phyloP scores from a whole-genome alignment of 2,888 invertebrate species.

The Eupithecia subumbrata region DNA sequence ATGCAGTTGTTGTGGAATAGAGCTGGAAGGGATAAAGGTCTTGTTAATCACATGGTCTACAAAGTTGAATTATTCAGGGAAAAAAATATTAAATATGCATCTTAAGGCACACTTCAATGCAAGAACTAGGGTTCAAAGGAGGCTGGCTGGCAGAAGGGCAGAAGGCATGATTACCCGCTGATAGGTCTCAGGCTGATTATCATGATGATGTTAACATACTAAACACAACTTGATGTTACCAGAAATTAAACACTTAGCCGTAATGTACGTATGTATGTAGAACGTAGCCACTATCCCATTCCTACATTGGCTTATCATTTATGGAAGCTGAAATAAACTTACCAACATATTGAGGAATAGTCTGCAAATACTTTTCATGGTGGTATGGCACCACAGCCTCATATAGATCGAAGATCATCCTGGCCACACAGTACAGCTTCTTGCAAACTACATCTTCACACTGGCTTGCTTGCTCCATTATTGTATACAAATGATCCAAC shows the following conservation, averaged over 20 bases:
- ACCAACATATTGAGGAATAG: constrained; percentile 95
- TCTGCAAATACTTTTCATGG: constrained; percentile 91
- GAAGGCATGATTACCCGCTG: background rate
- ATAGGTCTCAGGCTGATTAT: background rate
- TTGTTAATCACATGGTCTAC: background rate
- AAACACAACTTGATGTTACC: background rate
- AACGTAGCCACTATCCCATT: too few relatives aligned
- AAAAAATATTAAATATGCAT: background rate
- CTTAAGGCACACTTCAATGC: too few relatives aligned
- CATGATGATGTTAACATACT: background rate
- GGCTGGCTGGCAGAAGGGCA: background rate
- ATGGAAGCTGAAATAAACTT: constrained; percentile 49
- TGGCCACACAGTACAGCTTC: constrained; percentile 87
- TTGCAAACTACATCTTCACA: constrained; percentile 86
- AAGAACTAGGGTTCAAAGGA: background rate
- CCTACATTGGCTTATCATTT: background rate
- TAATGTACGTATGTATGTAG: too few relatives aligned
- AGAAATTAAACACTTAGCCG: background rate
- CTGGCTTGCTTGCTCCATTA: constrained; percentile 86
- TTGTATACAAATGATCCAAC: constrained; percentile 85
- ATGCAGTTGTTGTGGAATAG: constrained; percentile 96
- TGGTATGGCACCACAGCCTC: constrained; percentile 90
- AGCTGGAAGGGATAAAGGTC: constrained; percentile 78
- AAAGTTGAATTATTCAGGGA: background rate
- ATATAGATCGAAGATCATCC: constrained; percentile 91